phyloP scores from a whole-genome alignment of 2,797 vertebrate genomes.

The Manis javanica region DNA sequence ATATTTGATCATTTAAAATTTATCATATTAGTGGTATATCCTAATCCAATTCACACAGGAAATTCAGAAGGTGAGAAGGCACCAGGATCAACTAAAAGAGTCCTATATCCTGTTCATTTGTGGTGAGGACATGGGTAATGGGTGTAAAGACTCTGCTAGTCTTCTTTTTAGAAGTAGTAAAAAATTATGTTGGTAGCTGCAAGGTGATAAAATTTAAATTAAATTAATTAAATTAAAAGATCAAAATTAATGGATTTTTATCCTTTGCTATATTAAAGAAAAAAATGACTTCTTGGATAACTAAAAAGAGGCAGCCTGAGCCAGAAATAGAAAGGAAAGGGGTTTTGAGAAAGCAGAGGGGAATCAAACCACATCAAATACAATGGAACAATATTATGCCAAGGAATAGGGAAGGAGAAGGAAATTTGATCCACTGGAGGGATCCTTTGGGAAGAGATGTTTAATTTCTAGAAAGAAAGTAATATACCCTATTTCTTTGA shows the following conservation, averaged over 20 bases:
- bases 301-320: neutral
- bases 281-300: neutral
- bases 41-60: neutral
- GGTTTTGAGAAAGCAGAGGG: neutral
- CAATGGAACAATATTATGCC: neutral
- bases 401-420: neutral
- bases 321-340: neutral
- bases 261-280: neutral
- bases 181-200: neutral
- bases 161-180: neutral
- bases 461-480: conserved; percentile 17
- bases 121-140: rapidly evolving
- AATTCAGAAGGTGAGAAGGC: neutral
- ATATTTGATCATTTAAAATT: neutral
- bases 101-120: neutral
- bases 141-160: neutral
- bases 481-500: neutral
- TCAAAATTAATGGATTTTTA: neutral
- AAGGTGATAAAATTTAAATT: neutral
- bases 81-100: neutral
- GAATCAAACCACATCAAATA: neutral
- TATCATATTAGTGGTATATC: neutral
- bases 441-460: neutral
- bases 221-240: conserved; percentile 4
- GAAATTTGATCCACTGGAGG: neutral